Evolutionary conservation across 1,140 invertebrate genomes (phyloP), one percentile per base, ranked within the genome.

Genomic region (Sesamia nonagrioides): DNA sequence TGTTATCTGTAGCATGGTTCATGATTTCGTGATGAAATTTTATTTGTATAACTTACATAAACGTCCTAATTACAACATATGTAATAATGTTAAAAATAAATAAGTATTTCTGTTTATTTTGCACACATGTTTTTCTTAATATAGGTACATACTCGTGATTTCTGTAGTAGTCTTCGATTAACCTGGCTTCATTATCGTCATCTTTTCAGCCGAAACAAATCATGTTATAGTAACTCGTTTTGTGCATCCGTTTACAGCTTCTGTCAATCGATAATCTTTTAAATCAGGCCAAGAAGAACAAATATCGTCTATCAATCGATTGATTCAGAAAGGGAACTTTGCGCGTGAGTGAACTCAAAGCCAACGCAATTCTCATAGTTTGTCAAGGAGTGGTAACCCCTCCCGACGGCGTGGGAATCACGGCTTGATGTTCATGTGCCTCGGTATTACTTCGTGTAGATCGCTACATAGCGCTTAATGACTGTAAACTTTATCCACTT

Each of bases 371-470:
- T 52, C 48, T 40, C 61, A 7, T 13, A 17, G 68, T 71, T 48
- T 58, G 58, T 58, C 71, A 58, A 54, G 71, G 71, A 73, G 71
- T 73, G 71, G 42, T 35, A 35, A 35, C 2, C 71, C 7, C 54
- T 40, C 17, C 40, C n/a, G 71, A 73, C 54, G 27, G 54, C 71
- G 71, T 73, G 71, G 37, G 71, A 73, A 73, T 42, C 71, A 71
- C 48, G 48, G 42, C 3, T 42, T 37, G 33, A 73, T n/a, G 21
- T 45, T 73, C 9, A 56, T 40, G 71, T 58, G n/a, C 11, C 5
- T n/a, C 18, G n/a, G 4, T 21, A 56, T 6, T 27, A 17, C 6
- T 69, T 17, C 13, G 9, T 48, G 18, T 50, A 66, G 33, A 9
- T 2, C 17, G 61, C 17, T 21, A 2, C 37, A 40, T 63, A n/a